Evolutionary conservation across 2,888 invertebrate genomes (phyloP), one percentile per base, ranked within the genome.

Genomic region (Drosophila multiciliata): DNA sequence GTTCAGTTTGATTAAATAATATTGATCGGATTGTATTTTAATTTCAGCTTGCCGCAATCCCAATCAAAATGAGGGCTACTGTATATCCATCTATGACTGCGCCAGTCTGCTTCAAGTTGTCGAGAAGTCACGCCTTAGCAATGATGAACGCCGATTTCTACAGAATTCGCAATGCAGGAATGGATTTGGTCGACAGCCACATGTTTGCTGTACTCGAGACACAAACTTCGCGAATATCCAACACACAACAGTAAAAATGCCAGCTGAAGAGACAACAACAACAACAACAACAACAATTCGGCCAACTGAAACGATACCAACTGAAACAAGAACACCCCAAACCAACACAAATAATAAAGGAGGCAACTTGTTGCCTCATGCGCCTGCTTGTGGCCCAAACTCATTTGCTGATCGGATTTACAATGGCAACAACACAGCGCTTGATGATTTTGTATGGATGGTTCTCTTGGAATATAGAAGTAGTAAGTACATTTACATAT

Each of bases 381-480:
- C 90, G 3, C 92, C 92, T 3, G 61, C 70, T 4, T 93, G 93
- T 60, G 93, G 93, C 12, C 87, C 82, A 29, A 75, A 78, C 33
- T 82, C 91, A 5, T 75, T 90, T 59, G 91, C 92, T 38, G 94
- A 95, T 83, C 94, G 94, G 78, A 95, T 96, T 58, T 94, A 95
- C 52, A 96, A 95, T 20, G 96, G 96, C 20, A 93, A 93, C 38
- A 89, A 92, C 48, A 94, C 95, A 0, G 94, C 94, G 0, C 82
- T 96, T 1, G 95, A 95, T 78, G 96, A 96, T 76, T 96, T 95
- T 82, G 95, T 95, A 0, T 96, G 96, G 96, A 95, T 96, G 95
- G 94, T 93, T 0, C 92, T 96, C n/a, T 83, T 96, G 11, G 94
- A 95, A 90, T 96, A 96, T 86, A 94, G 94, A 70, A 94, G 94